phyloP scores from a whole-genome alignment of 2,888 invertebrate species.

The Nudaria mundana region DNA sequence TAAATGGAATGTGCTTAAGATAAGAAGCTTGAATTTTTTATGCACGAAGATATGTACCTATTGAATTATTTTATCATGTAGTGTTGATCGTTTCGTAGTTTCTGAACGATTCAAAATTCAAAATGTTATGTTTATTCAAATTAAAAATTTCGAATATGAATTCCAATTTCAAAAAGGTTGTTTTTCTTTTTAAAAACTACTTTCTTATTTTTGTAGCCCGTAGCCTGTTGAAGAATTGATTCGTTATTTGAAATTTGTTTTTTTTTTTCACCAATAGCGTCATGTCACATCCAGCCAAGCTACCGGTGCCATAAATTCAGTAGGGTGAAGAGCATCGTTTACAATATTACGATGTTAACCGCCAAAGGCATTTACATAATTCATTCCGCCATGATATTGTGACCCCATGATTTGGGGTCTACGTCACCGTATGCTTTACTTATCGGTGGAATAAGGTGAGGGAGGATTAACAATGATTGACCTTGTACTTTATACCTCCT shows the following conservation, averaged over 20 bases:
- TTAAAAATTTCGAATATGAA: too few species aligned
- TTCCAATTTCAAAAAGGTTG: too few species aligned
- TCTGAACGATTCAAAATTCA: too few species aligned
- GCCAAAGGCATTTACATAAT: slow-evolving; percentile 76
- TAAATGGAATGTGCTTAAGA: slow-evolving; percentile 40
- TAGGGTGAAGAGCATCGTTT: slow-evolving; percentile 68
- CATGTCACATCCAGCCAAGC: slow-evolving; percentile 18
- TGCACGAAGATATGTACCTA: too few species aligned
- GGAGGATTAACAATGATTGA: slow-evolving; percentile 45
- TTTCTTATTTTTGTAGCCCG: too few species aligned
- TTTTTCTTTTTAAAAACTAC: too few species aligned
- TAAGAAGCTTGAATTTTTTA: slow-evolving; percentile 6
- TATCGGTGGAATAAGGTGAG: slow-evolving; percentile 3
- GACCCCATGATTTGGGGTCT: slow-evolving; percentile 28
- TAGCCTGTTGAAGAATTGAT: too few species aligned
- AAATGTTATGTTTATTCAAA: too few species aligned
- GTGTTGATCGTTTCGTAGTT: too few species aligned
- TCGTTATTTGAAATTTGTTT: too few species aligned
- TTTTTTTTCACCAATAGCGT: not conserved
- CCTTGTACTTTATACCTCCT: slow-evolving; percentile 34
- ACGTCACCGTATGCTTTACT: slow-evolving; percentile 48
- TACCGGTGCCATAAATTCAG: slow-evolving; percentile 4
- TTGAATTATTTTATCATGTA: too few species aligned
- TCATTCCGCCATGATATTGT: slow-evolving; percentile 50
- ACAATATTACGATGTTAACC: slow-evolving; percentile 80